phyloP scores from a whole-genome alignment of 2,797 vertebrate species.

The Australoheros facetus region DNA sequence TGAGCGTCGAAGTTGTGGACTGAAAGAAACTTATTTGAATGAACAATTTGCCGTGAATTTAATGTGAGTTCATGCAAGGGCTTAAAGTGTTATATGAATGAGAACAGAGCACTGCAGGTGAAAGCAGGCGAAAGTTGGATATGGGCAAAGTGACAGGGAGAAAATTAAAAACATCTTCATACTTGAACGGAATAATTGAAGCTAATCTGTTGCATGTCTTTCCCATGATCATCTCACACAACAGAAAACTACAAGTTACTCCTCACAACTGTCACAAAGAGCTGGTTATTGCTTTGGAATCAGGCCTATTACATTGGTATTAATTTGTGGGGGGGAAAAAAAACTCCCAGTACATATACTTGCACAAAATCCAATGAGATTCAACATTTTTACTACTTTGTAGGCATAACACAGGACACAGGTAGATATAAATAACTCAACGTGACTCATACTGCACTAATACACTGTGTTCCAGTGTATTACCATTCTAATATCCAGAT shows the following conservation, averaged over 20 bases:
- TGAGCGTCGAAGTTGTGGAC: slow-evolving; percentile 17
- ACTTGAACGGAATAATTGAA: slow-evolving; percentile 40
- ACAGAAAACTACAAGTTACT: slow-evolving; percentile 21
- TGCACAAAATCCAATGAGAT: slow-evolving; percentile 33
- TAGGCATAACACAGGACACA: not conserved
- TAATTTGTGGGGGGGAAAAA: slow-evolving; percentile 68
- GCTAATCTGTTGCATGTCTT: slow-evolving; percentile 40
- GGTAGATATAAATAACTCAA: not conserved
- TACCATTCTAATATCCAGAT: not conserved
- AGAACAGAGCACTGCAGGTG: slow-evolving; percentile 17
- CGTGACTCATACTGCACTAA: not conserved
- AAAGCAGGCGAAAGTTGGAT: slow-evolving; percentile 29
- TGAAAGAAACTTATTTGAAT: slow-evolving; percentile 14
- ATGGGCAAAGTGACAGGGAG: slow-evolving; percentile 1
- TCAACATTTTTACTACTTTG: slow-evolving; percentile 32
- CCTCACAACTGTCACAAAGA: not conserved
- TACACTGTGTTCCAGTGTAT: not conserved
- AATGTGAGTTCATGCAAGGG: slow-evolving; percentile 5
- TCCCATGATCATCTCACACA: not conserved
- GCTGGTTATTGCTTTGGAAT: slow-evolving; percentile 6
- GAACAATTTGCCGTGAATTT: slow-evolving; percentile 17
- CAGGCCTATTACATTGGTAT: slow-evolving; percentile 70
- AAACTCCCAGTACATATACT: slow-evolving; percentile 66
- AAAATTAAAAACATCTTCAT: slow-evolving; percentile 3
- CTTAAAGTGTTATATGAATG: slow-evolving; percentile 13